phyloP scores from a whole-genome alignment of 1,140 invertebrate genomes.

The Neelides sp. region DNA sequence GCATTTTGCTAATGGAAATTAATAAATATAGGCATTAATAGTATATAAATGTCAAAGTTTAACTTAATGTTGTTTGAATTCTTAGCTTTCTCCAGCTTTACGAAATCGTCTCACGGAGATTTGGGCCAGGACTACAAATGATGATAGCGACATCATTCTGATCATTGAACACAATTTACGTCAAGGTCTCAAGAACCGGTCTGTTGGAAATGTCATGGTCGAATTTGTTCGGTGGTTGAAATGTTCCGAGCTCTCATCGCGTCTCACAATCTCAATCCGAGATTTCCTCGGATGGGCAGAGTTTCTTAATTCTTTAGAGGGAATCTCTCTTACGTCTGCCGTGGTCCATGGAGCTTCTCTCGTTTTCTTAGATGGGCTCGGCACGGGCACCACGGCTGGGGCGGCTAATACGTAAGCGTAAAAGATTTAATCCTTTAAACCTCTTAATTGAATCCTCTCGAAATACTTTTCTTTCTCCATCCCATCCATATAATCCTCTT shows the following conservation, averaged over 20 bases:
- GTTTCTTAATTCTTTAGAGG: conserved; percentile 57
- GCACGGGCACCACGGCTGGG: conserved; percentile 52
- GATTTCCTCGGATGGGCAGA: conserved; percentile 86
- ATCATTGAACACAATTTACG: conserved; percentile 70
- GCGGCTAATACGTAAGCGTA: no score
- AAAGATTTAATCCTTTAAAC: no score
- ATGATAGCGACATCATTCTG: conserved; percentile 54
- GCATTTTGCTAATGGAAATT: no score
- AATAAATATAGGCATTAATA: no score
- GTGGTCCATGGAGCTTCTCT: conserved; percentile 72
- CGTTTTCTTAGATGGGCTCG: conserved; percentile 81
- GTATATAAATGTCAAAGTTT: background rate
- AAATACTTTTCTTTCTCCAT: no score
- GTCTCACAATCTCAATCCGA: conserved; percentile 72
- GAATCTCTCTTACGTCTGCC: conserved; percentile 1
- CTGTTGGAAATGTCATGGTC: conserved; percentile 55
- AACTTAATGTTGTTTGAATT: conserved; percentile 9
- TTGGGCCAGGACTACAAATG: conserved; percentile 73
- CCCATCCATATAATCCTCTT: no score
- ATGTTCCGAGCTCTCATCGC: conserved; percentile 56
- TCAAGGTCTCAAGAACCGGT: conserved; percentile 42
- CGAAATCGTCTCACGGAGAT: conserved; percentile 98
- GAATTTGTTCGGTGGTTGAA: conserved; percentile 69
- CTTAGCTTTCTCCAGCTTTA: conserved; percentile 79
- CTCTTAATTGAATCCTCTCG: no score